Conservation (phyloP, 2,888 invertebrate genomes). For the Lasiommata megera region DNA sequence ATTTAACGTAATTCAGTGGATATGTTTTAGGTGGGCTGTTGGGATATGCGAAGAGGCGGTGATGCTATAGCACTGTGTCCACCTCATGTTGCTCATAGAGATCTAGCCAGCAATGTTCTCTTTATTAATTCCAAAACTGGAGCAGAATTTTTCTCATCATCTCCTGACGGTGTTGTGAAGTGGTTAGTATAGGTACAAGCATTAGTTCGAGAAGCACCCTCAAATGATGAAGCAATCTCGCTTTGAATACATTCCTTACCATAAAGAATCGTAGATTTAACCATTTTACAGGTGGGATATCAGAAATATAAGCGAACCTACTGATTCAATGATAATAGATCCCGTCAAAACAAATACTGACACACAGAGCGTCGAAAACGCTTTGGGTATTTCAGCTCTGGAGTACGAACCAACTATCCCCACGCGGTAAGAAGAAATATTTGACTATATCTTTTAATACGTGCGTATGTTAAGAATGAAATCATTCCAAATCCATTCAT, state of each 20-base stretch:
- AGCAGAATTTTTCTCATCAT: constrained; percentile 96
- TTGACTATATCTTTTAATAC: background rate
- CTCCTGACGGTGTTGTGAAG: constrained; percentile 94
- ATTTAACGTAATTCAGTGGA: too few species aligned
- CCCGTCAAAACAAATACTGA: constrained; percentile 82
- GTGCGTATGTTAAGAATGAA: background rate
- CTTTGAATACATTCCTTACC: too few species aligned
- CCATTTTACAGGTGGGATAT: constrained; percentile 85
- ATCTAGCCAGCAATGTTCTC: constrained; percentile 92
- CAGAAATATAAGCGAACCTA: constrained; percentile 84
- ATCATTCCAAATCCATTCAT: background rate
- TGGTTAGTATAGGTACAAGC: constrained; percentile 77
- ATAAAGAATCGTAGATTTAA: too few species aligned
- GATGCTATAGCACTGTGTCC: constrained; percentile 89
- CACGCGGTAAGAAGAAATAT: constrained; percentile 74
- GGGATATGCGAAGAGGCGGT: constrained; percentile 92
- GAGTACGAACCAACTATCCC: constrained; percentile 90
- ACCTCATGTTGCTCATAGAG: constrained; percentile 92
- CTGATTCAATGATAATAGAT: constrained; percentile 86
- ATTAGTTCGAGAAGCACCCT: too few species aligned
- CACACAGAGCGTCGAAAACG: constrained; percentile 78
- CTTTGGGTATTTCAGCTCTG: constrained; percentile 85
- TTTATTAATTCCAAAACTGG: constrained; percentile 98
- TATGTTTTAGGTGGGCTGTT: constrained; percentile 84
- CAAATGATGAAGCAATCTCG: too few species aligned